Conservation (phyloP, 64 coral and sea anemone species). For the Montipora efflorescens region DNA sequence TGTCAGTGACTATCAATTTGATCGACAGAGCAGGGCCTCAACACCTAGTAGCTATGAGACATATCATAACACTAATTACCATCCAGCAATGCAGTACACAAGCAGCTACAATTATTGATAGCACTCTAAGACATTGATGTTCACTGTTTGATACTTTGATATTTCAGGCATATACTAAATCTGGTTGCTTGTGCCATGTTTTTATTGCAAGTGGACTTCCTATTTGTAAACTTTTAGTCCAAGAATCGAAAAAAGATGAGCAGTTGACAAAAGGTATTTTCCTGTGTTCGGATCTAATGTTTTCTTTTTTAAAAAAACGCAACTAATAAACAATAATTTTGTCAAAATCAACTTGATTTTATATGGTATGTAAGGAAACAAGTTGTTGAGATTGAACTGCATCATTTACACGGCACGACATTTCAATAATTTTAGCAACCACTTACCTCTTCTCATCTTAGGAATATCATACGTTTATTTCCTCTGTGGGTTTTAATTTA, state of each 20-base stretch:
- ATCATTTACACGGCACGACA: too few relatives aligned
- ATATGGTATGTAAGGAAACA: too few relatives aligned
- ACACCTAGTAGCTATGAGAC: slow-evolving; percentile 8
- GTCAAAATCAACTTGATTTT: too few relatives aligned
- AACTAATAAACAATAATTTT: neutral
- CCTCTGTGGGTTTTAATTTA: neutral
- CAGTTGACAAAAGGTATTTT: neutral
- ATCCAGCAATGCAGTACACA: neutral
- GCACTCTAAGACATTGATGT: too few relatives aligned
- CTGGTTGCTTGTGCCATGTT: too few relatives aligned
- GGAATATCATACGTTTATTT: neutral
- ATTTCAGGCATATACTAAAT: too few relatives aligned
- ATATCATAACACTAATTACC: neutral
- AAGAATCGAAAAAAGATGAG: neutral
- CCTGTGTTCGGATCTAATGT: neutral
- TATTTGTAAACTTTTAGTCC: neutral
- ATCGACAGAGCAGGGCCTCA: neutral
- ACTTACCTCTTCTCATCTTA: too few relatives aligned
- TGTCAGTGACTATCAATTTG: slow-evolving; percentile 1
- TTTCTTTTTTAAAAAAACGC: neutral
- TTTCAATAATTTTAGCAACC: too few relatives aligned
- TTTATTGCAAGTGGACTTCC: neutral
- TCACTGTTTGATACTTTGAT: too few relatives aligned
- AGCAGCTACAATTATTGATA: neutral
- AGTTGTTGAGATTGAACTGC: too few relatives aligned